These are phyloP conservation scores for Aphaenogaster ashmeadi DNA, from an alignment of 1,140 invertebrate species.

Conservation along the genomic window DNA sequence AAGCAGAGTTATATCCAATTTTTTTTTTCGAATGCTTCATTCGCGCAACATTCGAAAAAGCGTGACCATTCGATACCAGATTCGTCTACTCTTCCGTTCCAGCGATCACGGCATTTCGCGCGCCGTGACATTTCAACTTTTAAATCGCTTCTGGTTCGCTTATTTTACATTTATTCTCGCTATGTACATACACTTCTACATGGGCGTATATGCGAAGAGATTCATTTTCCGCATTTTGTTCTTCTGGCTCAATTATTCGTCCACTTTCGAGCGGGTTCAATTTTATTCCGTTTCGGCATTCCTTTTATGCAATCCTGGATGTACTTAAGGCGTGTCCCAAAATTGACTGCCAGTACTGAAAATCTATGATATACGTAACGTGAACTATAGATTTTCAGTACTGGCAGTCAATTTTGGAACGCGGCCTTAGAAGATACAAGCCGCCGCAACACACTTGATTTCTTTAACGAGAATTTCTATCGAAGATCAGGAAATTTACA, in stretches of 20 bases:
- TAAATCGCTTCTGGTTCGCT: conserved; percentile 57
- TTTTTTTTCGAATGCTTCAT: conserved; percentile 29
- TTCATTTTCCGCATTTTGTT: conserved; percentile 17
- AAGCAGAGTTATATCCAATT: conserved; percentile 31
- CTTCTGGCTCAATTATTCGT: conserved; percentile 32
- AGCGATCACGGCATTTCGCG: conserved; percentile 50
- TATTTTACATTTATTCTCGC: conserved; percentile 61
- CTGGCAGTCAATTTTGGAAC: no score
- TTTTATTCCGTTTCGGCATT: conserved; percentile 20
- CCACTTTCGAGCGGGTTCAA: conserved; percentile 13
- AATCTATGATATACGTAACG: no score
- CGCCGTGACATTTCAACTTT: conserved; percentile 48
- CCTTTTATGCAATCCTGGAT: conserved; percentile 10
- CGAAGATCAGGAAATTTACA: conserved; percentile 27
- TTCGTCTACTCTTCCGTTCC: conserved; percentile 53
- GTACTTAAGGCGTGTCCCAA: no score
- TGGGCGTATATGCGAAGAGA: neutral
- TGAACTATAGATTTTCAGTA: no score
- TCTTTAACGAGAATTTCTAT: conserved; percentile 30
- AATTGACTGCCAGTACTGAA: no score
- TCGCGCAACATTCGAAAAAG: conserved; percentile 43
- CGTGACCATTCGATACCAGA: conserved; percentile 50
- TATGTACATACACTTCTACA: conserved; percentile 54
- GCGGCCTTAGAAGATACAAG: conserved; percentile 9
- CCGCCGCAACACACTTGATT: conserved; percentile 15